Evolutionary conservation across 1,140 invertebrate species (phyloP).

Genomic region (Drosophila tristis): DNA sequence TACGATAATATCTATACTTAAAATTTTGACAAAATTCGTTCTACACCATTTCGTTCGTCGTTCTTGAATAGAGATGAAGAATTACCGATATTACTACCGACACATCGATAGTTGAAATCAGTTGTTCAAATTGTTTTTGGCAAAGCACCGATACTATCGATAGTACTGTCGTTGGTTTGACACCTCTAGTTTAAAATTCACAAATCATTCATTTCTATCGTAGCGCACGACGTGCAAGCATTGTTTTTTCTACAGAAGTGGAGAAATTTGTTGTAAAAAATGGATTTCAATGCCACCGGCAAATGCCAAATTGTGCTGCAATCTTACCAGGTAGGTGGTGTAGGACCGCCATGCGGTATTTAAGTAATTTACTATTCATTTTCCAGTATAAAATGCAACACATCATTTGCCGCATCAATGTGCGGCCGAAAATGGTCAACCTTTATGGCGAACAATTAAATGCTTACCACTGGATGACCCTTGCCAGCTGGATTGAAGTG

Average conservation of each 20-base stretch:
- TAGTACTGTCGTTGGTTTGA: too few relatives aligned
- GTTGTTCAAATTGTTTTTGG: too few relatives aligned
- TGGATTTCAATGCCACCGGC: constrained; percentile 42
- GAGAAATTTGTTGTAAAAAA: constrained; percentile 16
- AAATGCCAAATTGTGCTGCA: constrained; percentile 48
- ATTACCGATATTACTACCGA: too few relatives aligned
- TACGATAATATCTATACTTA: neutral
- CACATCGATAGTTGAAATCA: too few relatives aligned
- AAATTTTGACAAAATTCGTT: too few relatives aligned
- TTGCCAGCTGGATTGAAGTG: constrained; percentile 35
- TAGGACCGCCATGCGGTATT: neutral
- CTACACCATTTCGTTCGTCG: too few relatives aligned
- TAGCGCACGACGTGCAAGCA: neutral
- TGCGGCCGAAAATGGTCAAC: constrained; percentile 34
- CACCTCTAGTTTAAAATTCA: too few relatives aligned
- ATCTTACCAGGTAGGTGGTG: constrained; percentile 43
- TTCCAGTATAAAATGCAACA: constrained; percentile 44
- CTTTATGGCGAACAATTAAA: constrained; percentile 23
- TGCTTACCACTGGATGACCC: constrained; percentile 60
- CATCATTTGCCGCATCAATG: constrained; percentile 45
- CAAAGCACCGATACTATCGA: too few relatives aligned
- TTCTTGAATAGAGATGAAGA: too few relatives aligned
- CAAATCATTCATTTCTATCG: neutral
- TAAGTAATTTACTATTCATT: neutral
- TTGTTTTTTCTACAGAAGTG: too few relatives aligned